phyloP scores from a whole-genome alignment of 1,140 invertebrate genomes.

The Spodoptera frugiperda region DNA sequence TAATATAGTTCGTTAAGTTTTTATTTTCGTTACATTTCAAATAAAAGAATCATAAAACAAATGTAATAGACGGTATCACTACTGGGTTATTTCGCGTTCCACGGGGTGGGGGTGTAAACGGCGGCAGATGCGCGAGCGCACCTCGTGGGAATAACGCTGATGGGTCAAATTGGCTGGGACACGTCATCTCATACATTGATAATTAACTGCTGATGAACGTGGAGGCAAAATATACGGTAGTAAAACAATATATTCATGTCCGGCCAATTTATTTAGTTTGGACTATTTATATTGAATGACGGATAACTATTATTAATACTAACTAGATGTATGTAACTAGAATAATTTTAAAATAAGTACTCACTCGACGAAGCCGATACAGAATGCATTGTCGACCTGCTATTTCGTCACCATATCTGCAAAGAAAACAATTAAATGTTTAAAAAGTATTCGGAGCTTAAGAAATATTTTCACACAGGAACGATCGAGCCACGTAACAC shows the following conservation, averaged over 20 bases:
- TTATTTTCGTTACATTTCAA: not conserved
- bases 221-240: not conserved
- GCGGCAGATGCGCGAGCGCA: constrained; percentile 70
- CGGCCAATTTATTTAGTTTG: not conserved
- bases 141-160: constrained; percentile 70
- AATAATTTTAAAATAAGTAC: not conserved
- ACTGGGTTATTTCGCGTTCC: constrained; percentile 52
- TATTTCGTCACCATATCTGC: constrained; percentile 25
- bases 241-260: not conserved
- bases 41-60: not conserved
- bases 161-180: constrained; percentile 63
- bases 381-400: not conserved
- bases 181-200: constrained; percentile 64
- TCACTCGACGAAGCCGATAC: constrained; percentile 28
- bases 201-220: constrained; percentile 20
- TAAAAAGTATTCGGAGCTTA: not conserved
- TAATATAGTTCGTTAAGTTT: no score
- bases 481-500: constrained; percentile 61
- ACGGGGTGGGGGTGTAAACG: constrained; percentile 58
- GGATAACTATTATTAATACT: not conserved
- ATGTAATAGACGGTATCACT: constrained; percentile 58
- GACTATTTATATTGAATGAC: not conserved
- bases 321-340: no score
- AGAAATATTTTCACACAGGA: constrained; percentile 57
- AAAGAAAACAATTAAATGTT: not conserved